phyloP scores from a whole-genome alignment of 2,888 invertebrate genomes.

The Pachymerium ferrugineum region DNA sequence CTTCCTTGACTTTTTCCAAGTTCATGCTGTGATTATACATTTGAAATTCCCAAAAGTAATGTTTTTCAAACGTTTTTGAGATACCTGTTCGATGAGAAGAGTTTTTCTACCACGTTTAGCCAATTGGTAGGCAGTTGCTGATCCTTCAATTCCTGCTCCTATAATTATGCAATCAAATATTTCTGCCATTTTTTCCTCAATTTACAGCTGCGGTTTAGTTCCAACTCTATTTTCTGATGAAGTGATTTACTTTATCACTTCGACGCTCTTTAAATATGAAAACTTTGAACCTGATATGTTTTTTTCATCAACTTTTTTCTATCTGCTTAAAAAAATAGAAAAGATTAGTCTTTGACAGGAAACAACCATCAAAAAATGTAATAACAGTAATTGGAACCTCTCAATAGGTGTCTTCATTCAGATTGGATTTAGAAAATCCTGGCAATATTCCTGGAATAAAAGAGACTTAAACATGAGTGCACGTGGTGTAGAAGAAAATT shows the following conservation, averaged over 20 bases:
- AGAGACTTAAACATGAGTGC: background rate
- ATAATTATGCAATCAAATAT: constrained; percentile 42
- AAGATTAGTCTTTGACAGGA: too few relatives aligned
- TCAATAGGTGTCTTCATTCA: too few relatives aligned
- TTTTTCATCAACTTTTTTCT: too few relatives aligned
- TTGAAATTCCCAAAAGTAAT: background rate
- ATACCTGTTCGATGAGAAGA: constrained; percentile 46
- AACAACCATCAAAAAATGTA: too few relatives aligned
- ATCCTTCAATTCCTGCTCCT: constrained; percentile 47
- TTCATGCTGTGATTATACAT: constrained; percentile 42
- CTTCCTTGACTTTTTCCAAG: constrained; percentile 48
- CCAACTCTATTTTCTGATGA: background rate
- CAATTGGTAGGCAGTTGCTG: constrained; percentile 45
- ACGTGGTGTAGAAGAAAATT: background rate
- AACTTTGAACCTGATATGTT: too few relatives aligned
- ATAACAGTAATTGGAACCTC: too few relatives aligned
- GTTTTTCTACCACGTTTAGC: constrained; percentile 42
- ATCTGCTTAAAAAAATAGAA: too few relatives aligned
- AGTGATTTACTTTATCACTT: too few relatives aligned
- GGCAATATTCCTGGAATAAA: too few relatives aligned
- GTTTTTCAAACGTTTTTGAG: background rate
- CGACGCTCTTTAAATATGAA: too few relatives aligned
- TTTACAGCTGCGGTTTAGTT: background rate
- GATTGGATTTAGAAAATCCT: too few relatives aligned
- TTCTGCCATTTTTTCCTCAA: background rate